Percentiles rank a stretch among this genome's conserved stretches.
These are phyloP conservation scores for Tadarida brasiliensis DNA, from an alignment of 2,797 vertebrate species.

Conservation along the genomic window DNA sequence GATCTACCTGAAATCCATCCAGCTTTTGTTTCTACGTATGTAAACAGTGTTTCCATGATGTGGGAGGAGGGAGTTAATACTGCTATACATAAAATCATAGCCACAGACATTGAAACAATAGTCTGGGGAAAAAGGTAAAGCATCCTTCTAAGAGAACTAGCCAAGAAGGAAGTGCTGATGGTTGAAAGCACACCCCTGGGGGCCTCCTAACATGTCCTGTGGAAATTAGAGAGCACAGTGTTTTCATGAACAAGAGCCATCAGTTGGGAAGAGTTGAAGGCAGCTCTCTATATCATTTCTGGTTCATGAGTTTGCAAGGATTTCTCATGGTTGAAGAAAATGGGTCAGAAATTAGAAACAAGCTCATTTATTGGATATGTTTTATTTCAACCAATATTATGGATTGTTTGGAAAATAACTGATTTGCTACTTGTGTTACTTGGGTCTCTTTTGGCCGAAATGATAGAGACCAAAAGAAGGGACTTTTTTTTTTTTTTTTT, in stretches of 20 bases:
- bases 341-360: neutral
- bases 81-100: neutral
- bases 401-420: constrained; percentile 38
- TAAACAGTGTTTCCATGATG: neutral
- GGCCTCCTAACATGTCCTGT: neutral
- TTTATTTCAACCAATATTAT: constrained; percentile 33
- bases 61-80: neutral
- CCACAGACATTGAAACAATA: too few relatives aligned
- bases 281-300: constrained; percentile 22
- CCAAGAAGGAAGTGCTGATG: neutral
- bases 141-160: neutral
- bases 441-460: neutral
- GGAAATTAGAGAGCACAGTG: neutral
- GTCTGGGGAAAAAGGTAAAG: neutral
- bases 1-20: neutral
- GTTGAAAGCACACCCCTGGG: neutral
- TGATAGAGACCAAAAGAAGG: neutral
- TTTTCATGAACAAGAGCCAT: constrained; percentile 32
- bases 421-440: neutral
- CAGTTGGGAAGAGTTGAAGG: neutral
- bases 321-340: constrained; percentile 20
- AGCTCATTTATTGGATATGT: neutral
- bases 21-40: neutral
- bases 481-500: neutral
- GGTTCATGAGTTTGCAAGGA: constrained; percentile 1